Base-by-base conservation (phyloP, 2,888 invertebrate species). In the Agrilus cyanescens region DNA sequence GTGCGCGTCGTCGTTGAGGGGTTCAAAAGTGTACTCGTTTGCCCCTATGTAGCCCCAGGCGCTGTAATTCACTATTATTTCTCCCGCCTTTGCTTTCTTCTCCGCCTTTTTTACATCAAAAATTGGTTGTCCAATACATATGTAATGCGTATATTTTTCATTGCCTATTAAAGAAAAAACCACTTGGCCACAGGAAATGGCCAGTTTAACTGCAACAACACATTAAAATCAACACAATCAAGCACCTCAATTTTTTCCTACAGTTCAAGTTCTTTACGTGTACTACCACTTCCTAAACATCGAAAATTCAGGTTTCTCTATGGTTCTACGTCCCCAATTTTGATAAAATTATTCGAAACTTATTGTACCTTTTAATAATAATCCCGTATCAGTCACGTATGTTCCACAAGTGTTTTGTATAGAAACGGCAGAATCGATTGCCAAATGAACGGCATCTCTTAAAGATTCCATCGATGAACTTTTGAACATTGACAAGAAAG, bases 401-500 rank as follows among this genome's bases (percentile, higher is more conserved):
- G 68, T 69, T 0, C 79, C 79, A 53, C 77, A 78, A 47, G 75
- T 74, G 58, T 79, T 79, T 54, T 81, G 80, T 51, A 82, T 78
- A 14, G 74, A 67, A 6, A 82, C 67, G 0, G 79, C 79, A 38
- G 79, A 78, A 52, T 80, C 79, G n/a, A 80, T 71, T 0, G 80
- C 79, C 37, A 74, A 72, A 44, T 76, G 74, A 0, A 79, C 74
- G 2, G 75, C 68, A 48, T 78, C 75, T 36, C 74, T 70, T 72
- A 80, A 74, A 0, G 72, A 66, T 31, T 69, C 57, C 30, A 66
- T 68, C 1, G 69, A 58, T 0, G 68, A 65, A 20, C 73, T 70
- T 58, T 78, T 80, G 78, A 80, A 82, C 68, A 78, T 73, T 0
- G 78, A 75, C 2, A 81, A 65, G 55, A 82, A 78, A 3, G 80